phyloP scores from a whole-genome alignment of 2,113 vertebrate species.

The Asarcornis scutulata region DNA sequence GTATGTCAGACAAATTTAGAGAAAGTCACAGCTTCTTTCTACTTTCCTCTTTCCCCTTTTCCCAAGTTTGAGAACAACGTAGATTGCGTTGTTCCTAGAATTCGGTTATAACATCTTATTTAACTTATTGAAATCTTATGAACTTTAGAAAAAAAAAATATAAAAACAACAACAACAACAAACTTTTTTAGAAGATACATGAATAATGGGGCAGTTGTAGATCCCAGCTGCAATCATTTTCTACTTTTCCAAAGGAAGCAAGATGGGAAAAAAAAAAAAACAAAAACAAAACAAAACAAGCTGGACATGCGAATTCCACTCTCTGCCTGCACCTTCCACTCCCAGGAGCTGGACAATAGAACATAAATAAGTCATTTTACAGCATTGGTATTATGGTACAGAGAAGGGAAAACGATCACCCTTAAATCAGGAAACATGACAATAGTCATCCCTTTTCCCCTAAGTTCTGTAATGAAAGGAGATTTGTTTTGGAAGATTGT shows the following conservation, averaged over 20 bases:
- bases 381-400: background rate
- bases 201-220: background rate
- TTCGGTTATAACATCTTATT: background rate
- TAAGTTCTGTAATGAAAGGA: background rate
- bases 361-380: constrained; percentile 6
- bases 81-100: background rate
- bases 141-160: background rate
- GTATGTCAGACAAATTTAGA: background rate
- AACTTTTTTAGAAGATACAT: background rate
- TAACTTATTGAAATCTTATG: background rate
- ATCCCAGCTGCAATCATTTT: background rate
- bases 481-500: background rate
- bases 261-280: background rate
- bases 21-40: background rate
- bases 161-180: background rate
- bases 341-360: background rate
- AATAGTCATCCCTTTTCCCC: background rate
- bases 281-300: background rate
- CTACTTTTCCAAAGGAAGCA: background rate
- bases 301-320: background rate
- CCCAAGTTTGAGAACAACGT: background rate
- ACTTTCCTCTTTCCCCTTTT: background rate
- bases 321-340: background rate
- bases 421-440: background rate
- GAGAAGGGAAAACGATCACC: constrained; percentile 2